Percentiles rank a stretch among this genome's conserved stretches.
Evolutionary conservation across 2,888 invertebrate species (phyloP).

Genomic region (Calameuta idolon): DNA sequence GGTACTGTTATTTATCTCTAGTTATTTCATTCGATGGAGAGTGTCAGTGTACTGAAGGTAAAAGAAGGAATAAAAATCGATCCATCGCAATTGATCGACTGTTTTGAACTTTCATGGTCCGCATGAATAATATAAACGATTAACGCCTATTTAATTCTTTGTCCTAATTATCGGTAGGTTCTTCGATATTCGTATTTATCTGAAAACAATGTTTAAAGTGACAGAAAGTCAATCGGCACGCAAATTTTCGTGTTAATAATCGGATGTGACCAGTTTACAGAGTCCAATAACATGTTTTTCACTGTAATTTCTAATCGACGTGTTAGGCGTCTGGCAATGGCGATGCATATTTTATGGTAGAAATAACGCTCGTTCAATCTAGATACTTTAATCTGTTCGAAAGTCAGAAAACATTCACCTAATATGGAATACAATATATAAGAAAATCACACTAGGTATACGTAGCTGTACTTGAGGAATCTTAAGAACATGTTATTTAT

Average conservation of each 20-base stretch:
- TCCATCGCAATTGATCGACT: background rate
- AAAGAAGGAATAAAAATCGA: background rate
- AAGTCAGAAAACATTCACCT: no score
- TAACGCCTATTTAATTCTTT: background rate
- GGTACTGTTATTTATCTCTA: background rate
- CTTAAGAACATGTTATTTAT: background rate
- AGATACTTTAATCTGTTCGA: background rate
- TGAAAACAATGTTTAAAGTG: background rate
- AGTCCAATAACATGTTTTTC: background rate
- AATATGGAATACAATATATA: no score
- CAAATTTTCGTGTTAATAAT: background rate
- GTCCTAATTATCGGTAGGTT: background rate
- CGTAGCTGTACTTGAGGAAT: no score
- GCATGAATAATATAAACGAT: background rate
- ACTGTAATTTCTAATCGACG: background rate
- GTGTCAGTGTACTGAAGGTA: background rate
- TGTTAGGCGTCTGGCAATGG: background rate
- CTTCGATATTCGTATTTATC: background rate
- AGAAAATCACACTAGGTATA: no score
- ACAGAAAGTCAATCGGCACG: background rate
- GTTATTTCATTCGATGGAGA: background rate
- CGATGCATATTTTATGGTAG: background rate
- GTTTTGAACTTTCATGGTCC: background rate
- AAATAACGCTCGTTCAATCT: background rate
- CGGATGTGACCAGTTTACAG: background rate